These are phyloP conservation scores for Poliocrania exsul DNA, from an alignment of 2,797 vertebrate species.

Conservation along the genomic window DNA sequence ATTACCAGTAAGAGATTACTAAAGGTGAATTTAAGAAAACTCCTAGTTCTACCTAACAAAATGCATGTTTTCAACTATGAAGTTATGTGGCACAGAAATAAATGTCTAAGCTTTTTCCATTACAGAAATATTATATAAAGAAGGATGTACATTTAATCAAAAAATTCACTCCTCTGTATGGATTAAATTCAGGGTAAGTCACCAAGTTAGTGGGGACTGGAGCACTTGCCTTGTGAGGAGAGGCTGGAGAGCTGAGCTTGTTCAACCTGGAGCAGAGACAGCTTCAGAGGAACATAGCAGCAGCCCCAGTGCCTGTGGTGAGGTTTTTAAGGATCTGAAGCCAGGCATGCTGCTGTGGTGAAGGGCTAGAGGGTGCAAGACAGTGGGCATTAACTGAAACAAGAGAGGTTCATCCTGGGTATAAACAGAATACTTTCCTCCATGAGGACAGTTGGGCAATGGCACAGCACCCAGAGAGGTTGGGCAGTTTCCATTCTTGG, in stretches of 20 bases:
- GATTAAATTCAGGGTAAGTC: neutral
- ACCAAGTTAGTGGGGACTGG: neutral
- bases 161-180: neutral
- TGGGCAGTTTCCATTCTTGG: neutral
- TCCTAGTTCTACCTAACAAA: neutral
- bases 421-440: neutral
- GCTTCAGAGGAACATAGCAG: neutral
- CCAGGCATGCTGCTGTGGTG: neutral
- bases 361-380: neutral
- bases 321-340: neutral
- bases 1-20: neutral
- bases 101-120: neutral
- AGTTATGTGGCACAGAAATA: neutral
- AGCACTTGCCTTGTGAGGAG: neutral
- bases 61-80: neutral
- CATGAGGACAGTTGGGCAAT: neutral
- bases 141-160: neutral
- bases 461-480: neutral
- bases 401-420: neutral
- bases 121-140: neutral
- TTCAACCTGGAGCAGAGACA: neutral
- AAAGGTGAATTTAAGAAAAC: neutral
- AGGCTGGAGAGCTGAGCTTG: neutral
- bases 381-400: neutral
- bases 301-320: neutral